Evolutionary conservation across 2,113 vertebrate genomes (phyloP).

Genomic region (Chaenogobius annularis): DNA sequence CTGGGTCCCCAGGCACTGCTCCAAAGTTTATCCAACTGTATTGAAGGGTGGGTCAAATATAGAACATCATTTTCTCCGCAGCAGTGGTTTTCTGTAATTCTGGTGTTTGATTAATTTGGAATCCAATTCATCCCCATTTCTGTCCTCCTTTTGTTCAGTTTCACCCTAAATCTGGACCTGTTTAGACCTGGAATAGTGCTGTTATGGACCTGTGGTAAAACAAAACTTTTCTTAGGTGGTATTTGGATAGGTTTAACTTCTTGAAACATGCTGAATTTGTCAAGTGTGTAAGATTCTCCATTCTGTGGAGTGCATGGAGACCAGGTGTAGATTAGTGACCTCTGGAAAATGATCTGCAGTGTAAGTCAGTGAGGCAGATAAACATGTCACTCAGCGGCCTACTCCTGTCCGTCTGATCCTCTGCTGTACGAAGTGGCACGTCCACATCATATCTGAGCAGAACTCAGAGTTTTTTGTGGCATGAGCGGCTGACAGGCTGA

Average conservation of each 20-base stretch:
- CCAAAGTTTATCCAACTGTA: too few species aligned
- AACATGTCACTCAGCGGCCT: conserved; percentile 52
- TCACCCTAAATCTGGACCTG: too few species aligned
- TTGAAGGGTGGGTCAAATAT: too few species aligned
- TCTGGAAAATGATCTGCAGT: conserved; percentile 36
- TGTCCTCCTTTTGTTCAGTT: too few species aligned
- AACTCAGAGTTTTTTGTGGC: conserved; percentile 7
- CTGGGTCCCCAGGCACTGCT: too few species aligned
- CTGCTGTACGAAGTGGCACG: conserved; percentile 18
- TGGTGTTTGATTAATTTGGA: too few species aligned
- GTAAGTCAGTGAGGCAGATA: conserved; percentile 47
- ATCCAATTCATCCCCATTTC: too few species aligned
- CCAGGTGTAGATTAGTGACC: conserved; percentile 27
- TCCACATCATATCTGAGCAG: neutral
- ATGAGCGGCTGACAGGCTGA: conserved; percentile 36
- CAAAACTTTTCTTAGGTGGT: too few species aligned
- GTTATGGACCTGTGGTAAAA: too few species aligned
- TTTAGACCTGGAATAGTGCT: too few species aligned
- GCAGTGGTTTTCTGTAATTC: too few species aligned
- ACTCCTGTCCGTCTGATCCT: conserved; percentile 24
- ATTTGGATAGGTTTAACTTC: neutral
- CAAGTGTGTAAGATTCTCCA: neutral
- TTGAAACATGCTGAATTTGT: neutral
- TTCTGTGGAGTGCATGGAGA: neutral
- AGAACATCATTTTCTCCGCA: too few species aligned